phyloP scores from a whole-genome alignment of 2,888 invertebrate species.

The Nephrotoma guestfalica region DNA sequence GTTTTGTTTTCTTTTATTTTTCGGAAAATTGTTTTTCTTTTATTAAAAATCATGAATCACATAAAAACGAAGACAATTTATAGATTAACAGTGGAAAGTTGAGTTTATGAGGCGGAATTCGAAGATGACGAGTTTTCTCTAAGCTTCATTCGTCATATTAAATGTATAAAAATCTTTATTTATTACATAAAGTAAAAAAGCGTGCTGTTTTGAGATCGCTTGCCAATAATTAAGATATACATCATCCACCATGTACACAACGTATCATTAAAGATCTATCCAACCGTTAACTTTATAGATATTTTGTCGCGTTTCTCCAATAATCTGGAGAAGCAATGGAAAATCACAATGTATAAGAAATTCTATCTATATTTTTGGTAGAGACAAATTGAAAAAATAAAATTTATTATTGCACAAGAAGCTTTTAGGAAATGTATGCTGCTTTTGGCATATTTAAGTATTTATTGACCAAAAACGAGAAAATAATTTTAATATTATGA shows the following conservation, averaged over 20 bases:
- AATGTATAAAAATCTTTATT: neutral
- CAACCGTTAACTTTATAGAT: neutral
- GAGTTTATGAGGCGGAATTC: neutral
- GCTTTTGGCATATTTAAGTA: neutral
- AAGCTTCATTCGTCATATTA: neutral
- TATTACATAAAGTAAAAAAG: neutral
- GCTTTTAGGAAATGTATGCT: neutral
- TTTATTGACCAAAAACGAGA: neutral
- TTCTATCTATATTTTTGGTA: neutral
- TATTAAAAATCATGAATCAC: slow-evolving; percentile 3
- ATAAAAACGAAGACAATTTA: neutral
- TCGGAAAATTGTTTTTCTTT: neutral
- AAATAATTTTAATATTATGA: neutral
- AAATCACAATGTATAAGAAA: neutral
- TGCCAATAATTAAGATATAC: neutral
- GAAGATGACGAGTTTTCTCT: neutral
- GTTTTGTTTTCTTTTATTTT: neutral
- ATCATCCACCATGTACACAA: neutral
- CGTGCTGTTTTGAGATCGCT: neutral
- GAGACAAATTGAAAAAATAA: neutral
- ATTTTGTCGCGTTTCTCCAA: neutral
- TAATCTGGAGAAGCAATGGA: neutral
- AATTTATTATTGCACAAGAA: neutral
- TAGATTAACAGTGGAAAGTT: neutral
- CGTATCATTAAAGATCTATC: neutral